Percentiles rank a stretch among this genome's conserved stretches.
Evolutionary conservation across 2,797 vertebrate genomes (phyloP).

Genomic region (Aldrovandia affinis): DNA sequence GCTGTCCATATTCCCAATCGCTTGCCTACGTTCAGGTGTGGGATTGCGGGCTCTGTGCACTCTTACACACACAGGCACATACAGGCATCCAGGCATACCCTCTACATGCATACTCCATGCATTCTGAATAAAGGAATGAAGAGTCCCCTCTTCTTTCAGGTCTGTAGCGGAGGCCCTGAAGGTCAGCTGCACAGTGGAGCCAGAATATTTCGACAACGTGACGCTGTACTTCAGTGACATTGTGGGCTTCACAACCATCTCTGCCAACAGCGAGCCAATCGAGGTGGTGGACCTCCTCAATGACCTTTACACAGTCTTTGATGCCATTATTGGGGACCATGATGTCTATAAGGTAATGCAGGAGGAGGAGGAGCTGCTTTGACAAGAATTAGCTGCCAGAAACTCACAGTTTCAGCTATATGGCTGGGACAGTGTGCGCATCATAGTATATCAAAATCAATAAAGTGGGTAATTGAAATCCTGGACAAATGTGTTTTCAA

Average conservation of each 20-base stretch:
- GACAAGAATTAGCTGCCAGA: too few species aligned
- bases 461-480: too few species aligned
- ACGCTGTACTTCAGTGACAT: slow-evolving; percentile 80
- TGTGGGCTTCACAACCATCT: slow-evolving; percentile 81
- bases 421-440: too few species aligned
- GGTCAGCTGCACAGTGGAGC: slow-evolving; percentile 67
- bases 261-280: slow-evolving; percentile 78
- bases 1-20: too few species aligned
- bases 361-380: too few species aligned
- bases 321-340: slow-evolving; percentile 76
- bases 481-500: too few species aligned
- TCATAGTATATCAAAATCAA: too few species aligned
- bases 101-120: not conserved
- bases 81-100: too few species aligned
- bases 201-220: slow-evolving; percentile 74
- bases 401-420: too few species aligned
- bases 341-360: slow-evolving; percentile 77
- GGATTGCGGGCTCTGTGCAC: too few species aligned
- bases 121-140: not conserved
- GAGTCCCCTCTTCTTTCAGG: slow-evolving; percentile 47
- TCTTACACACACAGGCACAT: not conserved
- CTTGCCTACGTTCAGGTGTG: too few species aligned
- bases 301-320: slow-evolving; percentile 78
- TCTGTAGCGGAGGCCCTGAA: slow-evolving; percentile 76
- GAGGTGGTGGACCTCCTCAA: slow-evolving; percentile 81